A percentile compares a stretch with the other conserved stretches of the same genome.
Evolutionary conservation across 2,888 invertebrate genomes (phyloP).

Genomic region (Rhingia rostrata): DNA sequence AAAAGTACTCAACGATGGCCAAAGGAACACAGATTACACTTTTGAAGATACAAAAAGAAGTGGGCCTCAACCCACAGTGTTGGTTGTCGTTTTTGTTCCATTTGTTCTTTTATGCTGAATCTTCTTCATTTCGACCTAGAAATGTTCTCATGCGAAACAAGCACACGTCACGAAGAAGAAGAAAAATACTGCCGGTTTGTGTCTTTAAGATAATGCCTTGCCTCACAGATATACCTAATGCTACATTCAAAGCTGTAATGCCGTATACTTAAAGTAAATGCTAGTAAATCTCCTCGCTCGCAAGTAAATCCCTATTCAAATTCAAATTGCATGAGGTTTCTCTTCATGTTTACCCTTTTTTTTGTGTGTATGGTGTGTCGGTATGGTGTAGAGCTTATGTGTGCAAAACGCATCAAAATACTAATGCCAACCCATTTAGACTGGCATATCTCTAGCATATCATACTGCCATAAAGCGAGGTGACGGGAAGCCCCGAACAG

Average conservation of each 20-base stretch:
- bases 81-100: conserved; percentile 26
- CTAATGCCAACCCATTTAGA: conserved; percentile 66
- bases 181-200: conserved; percentile 25
- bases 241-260: not conserved
- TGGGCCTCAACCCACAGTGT: conserved; percentile 16
- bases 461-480: not conserved
- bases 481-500: too few species aligned
- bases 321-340: conserved; percentile 56
- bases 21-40: conserved; percentile 43
- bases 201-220: conserved; percentile 54
- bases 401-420: conserved; percentile 66
- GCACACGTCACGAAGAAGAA: conserved; percentile 9
- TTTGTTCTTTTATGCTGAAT: not conserved
- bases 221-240: not conserved
- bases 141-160: conserved; percentile 65
- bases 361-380: not conserved
- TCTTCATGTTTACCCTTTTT: conserved; percentile 15
- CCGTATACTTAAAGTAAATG: conserved; percentile 53
- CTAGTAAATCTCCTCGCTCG: conserved; percentile 56
- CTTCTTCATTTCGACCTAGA: conserved; percentile 56
- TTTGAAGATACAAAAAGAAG: conserved; percentile 47
- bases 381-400: not conserved
- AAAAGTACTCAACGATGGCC: not conserved
- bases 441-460: conserved; percentile 43
- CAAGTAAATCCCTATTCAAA: conserved; percentile 60